Evolutionary conservation across 2,113 vertebrate genomes (phyloP).

Genomic region (Atrichornis clamosus): DNA sequence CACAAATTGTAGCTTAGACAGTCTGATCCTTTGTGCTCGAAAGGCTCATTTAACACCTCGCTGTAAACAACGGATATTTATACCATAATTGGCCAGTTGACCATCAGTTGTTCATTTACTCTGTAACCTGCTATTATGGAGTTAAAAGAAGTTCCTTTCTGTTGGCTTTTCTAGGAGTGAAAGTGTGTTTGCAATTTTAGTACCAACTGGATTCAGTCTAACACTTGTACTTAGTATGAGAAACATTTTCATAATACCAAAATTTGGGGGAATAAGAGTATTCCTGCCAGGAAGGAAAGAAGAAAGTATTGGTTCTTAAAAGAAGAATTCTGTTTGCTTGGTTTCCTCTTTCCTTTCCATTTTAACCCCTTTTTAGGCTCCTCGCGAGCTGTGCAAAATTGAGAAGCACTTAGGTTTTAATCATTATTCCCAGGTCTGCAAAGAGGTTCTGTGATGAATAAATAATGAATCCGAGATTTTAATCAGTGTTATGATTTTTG

Average conservation of each 20-base stretch:
- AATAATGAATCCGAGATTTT: constrained; percentile 75
- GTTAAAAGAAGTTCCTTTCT: constrained; percentile 76
- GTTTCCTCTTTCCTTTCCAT: constrained; percentile 50
- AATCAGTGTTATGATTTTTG: constrained; percentile 70
- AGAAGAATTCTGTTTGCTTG: constrained; percentile 56
- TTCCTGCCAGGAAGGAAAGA: constrained; percentile 71
- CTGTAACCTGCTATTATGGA: constrained; percentile 74
- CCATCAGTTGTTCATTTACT: constrained; percentile 70
- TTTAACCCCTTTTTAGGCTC: constrained; percentile 63
- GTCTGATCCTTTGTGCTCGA: constrained; percentile 71
- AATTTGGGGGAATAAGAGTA: constrained; percentile 54
- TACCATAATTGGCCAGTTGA: constrained; percentile 77
- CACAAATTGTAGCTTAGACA: constrained; percentile 75
- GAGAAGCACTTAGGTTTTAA: constrained; percentile 65
- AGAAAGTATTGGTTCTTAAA: constrained; percentile 60
- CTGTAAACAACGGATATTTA: constrained; percentile 78
- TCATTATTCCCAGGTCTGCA: constrained; percentile 70
- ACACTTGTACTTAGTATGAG: constrained; percentile 69
- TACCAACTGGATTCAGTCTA: constrained; percentile 68
- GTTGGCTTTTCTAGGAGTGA: constrained; percentile 62
- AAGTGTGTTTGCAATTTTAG: constrained; percentile 74
- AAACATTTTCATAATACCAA: constrained; percentile 73
- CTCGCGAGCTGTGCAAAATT: background rate
- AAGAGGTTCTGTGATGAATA: constrained; percentile 76
- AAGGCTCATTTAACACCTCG: constrained; percentile 75